Evolutionary conservation across 2,113 vertebrate genomes (phyloP).

Genomic region (Piaya cayana): DNA sequence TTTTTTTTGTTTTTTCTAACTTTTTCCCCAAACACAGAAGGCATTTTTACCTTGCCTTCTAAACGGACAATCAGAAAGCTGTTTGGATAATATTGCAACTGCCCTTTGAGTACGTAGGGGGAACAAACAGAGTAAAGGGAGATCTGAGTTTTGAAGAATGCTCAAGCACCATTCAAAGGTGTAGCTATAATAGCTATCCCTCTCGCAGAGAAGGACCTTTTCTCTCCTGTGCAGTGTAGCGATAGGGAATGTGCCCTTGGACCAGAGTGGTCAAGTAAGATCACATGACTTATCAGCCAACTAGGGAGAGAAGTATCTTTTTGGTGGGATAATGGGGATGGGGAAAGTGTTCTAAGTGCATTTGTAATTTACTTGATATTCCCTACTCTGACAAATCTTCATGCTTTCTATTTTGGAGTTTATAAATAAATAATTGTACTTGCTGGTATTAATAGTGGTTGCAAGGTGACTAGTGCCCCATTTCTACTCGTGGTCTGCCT

Average conservation of each 20-base stretch:
- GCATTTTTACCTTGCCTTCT: background rate
- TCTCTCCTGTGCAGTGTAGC: background rate
- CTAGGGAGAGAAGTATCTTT: background rate
- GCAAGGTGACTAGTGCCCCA: background rate
- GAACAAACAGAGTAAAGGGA: background rate
- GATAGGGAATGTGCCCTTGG: background rate
- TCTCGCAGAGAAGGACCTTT: background rate
- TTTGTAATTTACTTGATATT: background rate
- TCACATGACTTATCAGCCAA: background rate
- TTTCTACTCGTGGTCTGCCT: background rate
- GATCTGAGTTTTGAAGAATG: background rate
- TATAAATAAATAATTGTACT: background rate
- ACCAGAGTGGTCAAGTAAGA: background rate
- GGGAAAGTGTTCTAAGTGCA: background rate
- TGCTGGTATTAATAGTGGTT: background rate
- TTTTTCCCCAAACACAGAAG: background rate
- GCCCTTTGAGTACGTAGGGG: fast-evolving
- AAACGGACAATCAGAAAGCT: background rate
- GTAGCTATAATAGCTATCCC: background rate
- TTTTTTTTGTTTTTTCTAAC: background rate
- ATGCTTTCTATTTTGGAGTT: background rate
- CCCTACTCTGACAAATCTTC: background rate
- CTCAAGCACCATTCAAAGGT: background rate
- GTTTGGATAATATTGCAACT: background rate
- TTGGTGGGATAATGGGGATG: background rate